Evolutionary conservation across 2,888 invertebrate genomes (phyloP), one percentile per base, ranked within the genome.

Genomic region (Napeogenes inachia): DNA sequence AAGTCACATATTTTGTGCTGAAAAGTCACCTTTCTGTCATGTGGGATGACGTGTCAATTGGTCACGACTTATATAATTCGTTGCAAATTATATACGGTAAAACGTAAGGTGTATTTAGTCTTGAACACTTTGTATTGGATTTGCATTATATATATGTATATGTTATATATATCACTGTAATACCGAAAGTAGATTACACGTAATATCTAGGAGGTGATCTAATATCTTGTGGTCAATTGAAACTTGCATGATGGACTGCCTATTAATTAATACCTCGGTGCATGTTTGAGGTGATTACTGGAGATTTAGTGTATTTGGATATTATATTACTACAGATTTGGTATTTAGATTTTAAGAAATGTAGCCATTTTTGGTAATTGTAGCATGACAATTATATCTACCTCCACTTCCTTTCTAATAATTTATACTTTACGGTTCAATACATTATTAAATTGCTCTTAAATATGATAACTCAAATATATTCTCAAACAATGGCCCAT

Each of bases 251-350:
- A 65, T 64, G 60, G 61, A 66, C 54, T 62, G 55, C 58, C 61
- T 68, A 68, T 71, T 70, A 70, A 71, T 71, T 70, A 71, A 67
- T 57, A 32, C 12, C 58, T 50, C 50, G 55, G 54, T 54, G 33
- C 45, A 54, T 58, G 47, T 21, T 10, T 42, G 42, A 10, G 42
- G 21, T 21, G 21, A 42, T 42, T 42, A 42, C 10, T 42, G 12
- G 3, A 42, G 42, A 42, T 42, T 42, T 10, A 42, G 42, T 42
- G 42, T 42, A 42, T 42, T 42, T 3, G 12, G 8, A 42, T 42
- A 42, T 42, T 42, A 42, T 42, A 42, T 42, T 21, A 2, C 5
- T 12, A 42, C 42, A 10, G 3, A 10, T 10, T 8, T 42, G 10
- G 12, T 10, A 10, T 42, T 42, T 8, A 42, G 3, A 38, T 38